Conservation (phyloP, 2,797 vertebrate genomes). For the Enteromius trimaculatus region DNA sequence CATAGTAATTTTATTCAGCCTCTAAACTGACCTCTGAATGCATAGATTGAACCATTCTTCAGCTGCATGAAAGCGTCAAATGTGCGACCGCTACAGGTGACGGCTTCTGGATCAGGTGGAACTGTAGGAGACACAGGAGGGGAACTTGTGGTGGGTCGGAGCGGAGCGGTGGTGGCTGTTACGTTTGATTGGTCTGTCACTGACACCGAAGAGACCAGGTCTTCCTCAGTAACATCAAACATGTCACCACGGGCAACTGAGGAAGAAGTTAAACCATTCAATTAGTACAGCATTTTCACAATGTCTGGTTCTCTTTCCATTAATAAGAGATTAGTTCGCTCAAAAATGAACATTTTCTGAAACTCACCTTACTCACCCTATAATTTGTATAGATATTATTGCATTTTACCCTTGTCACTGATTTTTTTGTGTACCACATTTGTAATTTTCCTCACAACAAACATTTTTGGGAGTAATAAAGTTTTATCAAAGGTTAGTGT, state of each 20-base stretch:
- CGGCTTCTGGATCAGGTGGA: slow-evolving; percentile 64
- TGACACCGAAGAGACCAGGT: background rate
- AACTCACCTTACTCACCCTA: background rate
- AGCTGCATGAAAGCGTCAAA: slow-evolving; percentile 93
- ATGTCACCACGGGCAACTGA: slow-evolving; percentile 87
- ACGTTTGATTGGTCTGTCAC: background rate
- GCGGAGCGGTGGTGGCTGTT: background rate
- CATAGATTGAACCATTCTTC: slow-evolving; percentile 92
- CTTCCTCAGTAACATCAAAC: slow-evolving; percentile 77
- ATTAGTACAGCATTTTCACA: background rate
- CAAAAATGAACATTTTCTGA: background rate
- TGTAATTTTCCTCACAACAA: background rate
- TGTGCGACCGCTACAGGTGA: slow-evolving; percentile 81
- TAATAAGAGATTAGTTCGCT: background rate
- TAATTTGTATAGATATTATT: background rate
- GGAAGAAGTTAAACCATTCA: background rate
- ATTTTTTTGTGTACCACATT: background rate
- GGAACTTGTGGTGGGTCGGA: background rate
- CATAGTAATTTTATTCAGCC: background rate
- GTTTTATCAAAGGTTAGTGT: background rate
- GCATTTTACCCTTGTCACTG: background rate
- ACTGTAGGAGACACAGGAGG: background rate
- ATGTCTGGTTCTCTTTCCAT: background rate
- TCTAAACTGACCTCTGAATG: slow-evolving; percentile 86
- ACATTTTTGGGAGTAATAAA: background rate